Base-by-base conservation (phyloP, 92 coral and sea anemone genomes). In the Muricea muricata region DNA sequence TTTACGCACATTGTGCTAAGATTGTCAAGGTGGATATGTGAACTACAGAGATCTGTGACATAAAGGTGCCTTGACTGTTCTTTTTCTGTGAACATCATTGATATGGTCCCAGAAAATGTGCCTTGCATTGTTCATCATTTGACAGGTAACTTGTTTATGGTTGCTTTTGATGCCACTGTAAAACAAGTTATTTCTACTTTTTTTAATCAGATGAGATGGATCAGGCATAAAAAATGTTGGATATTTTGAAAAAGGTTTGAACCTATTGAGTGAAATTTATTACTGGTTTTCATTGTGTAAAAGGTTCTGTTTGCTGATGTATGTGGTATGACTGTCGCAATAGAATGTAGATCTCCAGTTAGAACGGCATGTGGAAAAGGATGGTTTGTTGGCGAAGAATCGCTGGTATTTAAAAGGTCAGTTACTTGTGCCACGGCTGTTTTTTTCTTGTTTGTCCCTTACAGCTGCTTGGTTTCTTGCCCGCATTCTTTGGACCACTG, bases 1-100 rank as follows among this genome's bases (percentile, higher is more conserved):
- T 87, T 87, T 9, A 87, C 84, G 35, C 91, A 69, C 91, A 82
- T 82, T 57, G 82, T 87, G 58, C 87, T 87, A 31, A 82, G 58
- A 65, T 67, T 82, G 80, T 87, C 86, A n/a, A 87, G 67, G 52
- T 82, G 40, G 18, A 82, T 32, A 61, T 82, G 73, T 6, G 86
- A 81, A 45, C 86, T 81, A 8, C 79, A 45, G 18, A 81, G 86
- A 5, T 41, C 66, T 4, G 86, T 81, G 17, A 73, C 74, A 45
- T 41, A 81, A 0, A 81, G 77, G 24, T 39, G 29, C 12, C 77
- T 17, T 29, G 25, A 31, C 48, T 25, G 40, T 2, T 70, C 77
- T 15, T 50, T n/a, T 6, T 6, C 29, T 72, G 78, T 24, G 14
- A 1, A 72, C 58, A 33, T 5, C n/a, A 72, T 11, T 35, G 78